phyloP scores from a whole-genome alignment of 2,888 invertebrate genomes.

The Ophonus ardosiacus region DNA sequence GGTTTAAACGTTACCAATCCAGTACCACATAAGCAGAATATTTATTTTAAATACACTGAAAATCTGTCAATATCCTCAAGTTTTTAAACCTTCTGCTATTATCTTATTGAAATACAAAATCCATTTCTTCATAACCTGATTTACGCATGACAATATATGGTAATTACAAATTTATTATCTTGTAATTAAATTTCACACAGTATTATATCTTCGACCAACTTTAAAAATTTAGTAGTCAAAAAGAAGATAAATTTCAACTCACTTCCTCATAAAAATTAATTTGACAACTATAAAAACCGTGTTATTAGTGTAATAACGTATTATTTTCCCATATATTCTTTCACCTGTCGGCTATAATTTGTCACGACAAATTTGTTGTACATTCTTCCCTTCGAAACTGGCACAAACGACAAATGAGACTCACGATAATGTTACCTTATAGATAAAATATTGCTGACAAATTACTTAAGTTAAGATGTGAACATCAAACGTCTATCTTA shows the following conservation, averaged over 20 bases:
- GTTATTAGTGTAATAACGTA: conserved; percentile 9
- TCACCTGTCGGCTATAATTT: conserved; percentile 12
- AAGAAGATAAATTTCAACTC: neutral
- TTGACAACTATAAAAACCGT: conserved; percentile 5
- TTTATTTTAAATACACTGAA: too few relatives aligned
- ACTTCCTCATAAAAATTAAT: conserved; percentile 8
- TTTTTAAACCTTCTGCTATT: too few relatives aligned
- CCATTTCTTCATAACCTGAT: neutral
- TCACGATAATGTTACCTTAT: neutral
- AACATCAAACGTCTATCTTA: neutral
- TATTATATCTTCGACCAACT: neutral
- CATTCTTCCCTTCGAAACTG: conserved; percentile 5
- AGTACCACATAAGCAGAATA: too few relatives aligned
- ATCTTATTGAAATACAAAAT: too few relatives aligned
- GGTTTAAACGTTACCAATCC: too few relatives aligned
- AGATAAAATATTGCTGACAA: conserved; percentile 22
- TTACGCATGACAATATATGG: neutral
- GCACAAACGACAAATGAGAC: neutral
- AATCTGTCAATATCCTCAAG: too few relatives aligned
- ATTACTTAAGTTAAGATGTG: neutral
- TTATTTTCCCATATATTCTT: conserved; percentile 2
- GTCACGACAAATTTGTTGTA: conserved; percentile 13
- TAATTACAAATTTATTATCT: neutral
- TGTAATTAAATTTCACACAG: neutral
- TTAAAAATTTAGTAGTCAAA: neutral